Evolutionary conservation across 2,888 invertebrate genomes (phyloP).

Genomic region (Synergus umbraculus): DNA sequence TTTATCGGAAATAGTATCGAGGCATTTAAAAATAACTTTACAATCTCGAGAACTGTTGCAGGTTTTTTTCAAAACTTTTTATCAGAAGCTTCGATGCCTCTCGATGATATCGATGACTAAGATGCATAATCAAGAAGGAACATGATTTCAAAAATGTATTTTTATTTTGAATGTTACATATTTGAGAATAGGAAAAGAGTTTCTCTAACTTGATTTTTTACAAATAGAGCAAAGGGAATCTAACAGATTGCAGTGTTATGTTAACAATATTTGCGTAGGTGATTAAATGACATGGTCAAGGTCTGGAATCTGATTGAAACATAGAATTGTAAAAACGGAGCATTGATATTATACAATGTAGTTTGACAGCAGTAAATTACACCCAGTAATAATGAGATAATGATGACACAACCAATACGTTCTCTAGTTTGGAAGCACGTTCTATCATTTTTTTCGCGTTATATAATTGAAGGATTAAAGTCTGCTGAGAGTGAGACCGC

Average conservation of each 20-base stretch:
- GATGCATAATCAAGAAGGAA: neutral
- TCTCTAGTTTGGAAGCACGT: neutral
- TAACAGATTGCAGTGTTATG: neutral
- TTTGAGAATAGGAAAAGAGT: neutral
- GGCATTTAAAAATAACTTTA: slow-evolving; percentile 12
- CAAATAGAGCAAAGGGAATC: neutral
- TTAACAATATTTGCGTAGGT: slow-evolving; percentile 21
- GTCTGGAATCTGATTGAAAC: neutral
- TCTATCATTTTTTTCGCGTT: slow-evolving; percentile 4
- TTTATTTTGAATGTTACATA: neutral
- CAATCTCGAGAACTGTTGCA: neutral
- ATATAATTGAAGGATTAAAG: neutral
- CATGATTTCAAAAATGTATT: neutral
- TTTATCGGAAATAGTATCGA: neutral
- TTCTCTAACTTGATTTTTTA: neutral
- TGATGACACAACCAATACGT: slow-evolving; percentile 6
- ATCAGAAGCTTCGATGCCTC: neutral
- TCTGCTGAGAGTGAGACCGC: neutral
- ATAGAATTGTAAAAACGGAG: neutral
- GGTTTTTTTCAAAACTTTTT: neutral
- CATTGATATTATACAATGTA: neutral
- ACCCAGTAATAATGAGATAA: neutral
- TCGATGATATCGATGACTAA: neutral
- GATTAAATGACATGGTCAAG: slow-evolving; percentile 17
- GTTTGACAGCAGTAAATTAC: neutral